Evolutionary conservation across 2,888 invertebrate genomes (phyloP).

Genomic region (Drosophila suboccidentalis): DNA sequence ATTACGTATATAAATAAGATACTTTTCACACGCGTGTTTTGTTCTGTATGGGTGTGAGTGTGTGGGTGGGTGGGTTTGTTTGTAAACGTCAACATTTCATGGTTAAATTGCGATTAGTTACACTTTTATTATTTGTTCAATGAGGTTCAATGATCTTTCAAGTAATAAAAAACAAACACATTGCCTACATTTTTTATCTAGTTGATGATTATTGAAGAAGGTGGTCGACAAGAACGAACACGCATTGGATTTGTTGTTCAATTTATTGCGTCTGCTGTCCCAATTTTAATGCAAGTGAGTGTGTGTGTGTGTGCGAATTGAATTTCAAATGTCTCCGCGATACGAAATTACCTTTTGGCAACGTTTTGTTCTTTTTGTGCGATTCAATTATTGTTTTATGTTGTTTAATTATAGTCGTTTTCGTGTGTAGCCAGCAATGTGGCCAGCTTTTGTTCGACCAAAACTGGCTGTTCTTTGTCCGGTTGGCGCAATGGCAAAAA

Average conservation of each 20-base stretch:
- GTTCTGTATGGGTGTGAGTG: neutral
- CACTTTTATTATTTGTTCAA: conserved; percentile 25
- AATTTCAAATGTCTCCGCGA: neutral
- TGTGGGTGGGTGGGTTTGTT: conserved; percentile 27
- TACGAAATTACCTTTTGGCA: conserved; percentile 66
- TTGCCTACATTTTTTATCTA: conserved; percentile 12
- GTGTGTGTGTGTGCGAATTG: neutral
- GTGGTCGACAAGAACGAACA: neutral
- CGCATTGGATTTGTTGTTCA: conserved; percentile 1
- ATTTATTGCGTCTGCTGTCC: neutral
- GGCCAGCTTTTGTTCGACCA: too few relatives aligned
- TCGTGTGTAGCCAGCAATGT: too few relatives aligned
- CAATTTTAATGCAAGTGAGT: neutral
- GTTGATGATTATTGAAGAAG: conserved; percentile 5
- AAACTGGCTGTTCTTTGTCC: too few relatives aligned
- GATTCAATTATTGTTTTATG: conserved; percentile 28
- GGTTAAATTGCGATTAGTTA: conserved; percentile 29
- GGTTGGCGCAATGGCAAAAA: too few relatives aligned
- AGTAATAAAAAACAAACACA: conserved; percentile 6
- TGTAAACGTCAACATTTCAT: conserved; percentile 31
- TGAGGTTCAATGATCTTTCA: conserved; percentile 43
- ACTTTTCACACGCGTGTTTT: conserved; percentile 31
- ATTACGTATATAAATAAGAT: conserved; percentile 43
- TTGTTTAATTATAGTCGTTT: conserved; percentile 50
- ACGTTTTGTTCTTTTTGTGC: conserved; percentile 48